Base-by-base conservation (phyloP, 2,113 vertebrate species). In the Barbus barbus region DNA sequence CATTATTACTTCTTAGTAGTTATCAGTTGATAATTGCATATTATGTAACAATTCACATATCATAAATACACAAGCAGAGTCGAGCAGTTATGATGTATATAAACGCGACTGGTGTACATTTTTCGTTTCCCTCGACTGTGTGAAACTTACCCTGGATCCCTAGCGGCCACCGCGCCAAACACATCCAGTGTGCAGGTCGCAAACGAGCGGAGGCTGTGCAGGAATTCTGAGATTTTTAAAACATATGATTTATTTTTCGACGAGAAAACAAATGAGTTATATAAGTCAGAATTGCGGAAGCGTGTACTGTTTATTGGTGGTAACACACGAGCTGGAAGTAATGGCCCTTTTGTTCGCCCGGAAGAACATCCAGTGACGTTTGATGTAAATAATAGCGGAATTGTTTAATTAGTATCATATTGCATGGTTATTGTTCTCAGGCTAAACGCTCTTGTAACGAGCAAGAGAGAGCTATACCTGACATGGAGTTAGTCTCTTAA, bases 181-280 rank as follows among this genome's bases (percentile, higher is more conserved):
- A 58, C 73, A 80, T 83, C 83, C 83, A 67, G 80, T 80, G 44
- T 83, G 78, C 76, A 80, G 86, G 83, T 87, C 86, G 76, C 53
- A 51, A 60, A 33, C 71, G 81, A 56, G 44, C n/a, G 73, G 80
- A 87, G 63, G 83, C 48, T 81, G 44, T 74, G 38, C 77, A 56
- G 65, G 65, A 78, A 72, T 79, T 65, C 18, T 26, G 16, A 24
- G 22, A 60, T 80, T 58, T 65, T 84, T 28, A 9, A 9, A 22
- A 9, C 28, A 79, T 85, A 58, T 74, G 73, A 16, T 75, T 78
- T 18, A 3, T 48, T 56, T 67, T 76, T 5, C 14, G 48, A 63
- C 8, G 44, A 3, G 13, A 4, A 73, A 11, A 28, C 38, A 36
- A 18, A n/a, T 58, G 20, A 12, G 14, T 18, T 26, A 28, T 28